A percentile compares a stretch with the other conserved stretches of the same genome.
These are phyloP conservation scores for Eubucco bourcierii DNA, from an alignment of 2,113 vertebrate genomes.

Conservation along the genomic window DNA sequence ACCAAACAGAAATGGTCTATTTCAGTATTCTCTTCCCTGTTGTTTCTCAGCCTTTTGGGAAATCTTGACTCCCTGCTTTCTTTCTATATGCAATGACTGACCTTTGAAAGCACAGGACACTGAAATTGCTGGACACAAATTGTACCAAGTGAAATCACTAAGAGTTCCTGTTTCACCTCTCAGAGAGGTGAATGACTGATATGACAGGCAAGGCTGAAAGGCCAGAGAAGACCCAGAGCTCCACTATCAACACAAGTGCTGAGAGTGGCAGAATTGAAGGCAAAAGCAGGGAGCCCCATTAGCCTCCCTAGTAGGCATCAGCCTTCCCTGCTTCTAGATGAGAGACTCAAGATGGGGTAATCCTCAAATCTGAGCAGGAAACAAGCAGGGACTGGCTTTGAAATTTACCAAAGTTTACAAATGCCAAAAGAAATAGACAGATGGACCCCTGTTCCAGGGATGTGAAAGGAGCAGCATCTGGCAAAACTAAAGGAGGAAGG, in stretches of 20 bases:
- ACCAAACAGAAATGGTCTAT: neutral
- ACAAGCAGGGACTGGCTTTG: neutral
- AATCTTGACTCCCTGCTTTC: neutral
- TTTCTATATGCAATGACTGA: neutral
- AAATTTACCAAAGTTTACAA: neutral
- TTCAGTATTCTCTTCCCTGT: neutral
- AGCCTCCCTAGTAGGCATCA: neutral
- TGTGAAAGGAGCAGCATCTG: neutral
- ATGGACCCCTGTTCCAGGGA: rapidly evolving
- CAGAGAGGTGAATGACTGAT: rapidly evolving
- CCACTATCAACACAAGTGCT: neutral
- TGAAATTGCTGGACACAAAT: neutral
- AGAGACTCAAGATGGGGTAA: neutral
- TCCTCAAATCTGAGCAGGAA: neutral
- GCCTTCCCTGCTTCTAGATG: neutral
- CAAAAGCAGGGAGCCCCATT: neutral
- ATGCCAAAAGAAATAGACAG: neutral
- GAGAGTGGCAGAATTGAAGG: neutral
- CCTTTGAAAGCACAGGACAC: neutral
- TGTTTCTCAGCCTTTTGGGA: neutral
- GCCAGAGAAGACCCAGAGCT: neutral
- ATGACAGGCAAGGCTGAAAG: neutral
- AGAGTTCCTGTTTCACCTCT: neutral
- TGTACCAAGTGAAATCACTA: neutral
- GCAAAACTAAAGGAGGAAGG: neutral